phyloP scores from a whole-genome alignment of 2,888 invertebrate species.

The Heliconius erato region DNA sequence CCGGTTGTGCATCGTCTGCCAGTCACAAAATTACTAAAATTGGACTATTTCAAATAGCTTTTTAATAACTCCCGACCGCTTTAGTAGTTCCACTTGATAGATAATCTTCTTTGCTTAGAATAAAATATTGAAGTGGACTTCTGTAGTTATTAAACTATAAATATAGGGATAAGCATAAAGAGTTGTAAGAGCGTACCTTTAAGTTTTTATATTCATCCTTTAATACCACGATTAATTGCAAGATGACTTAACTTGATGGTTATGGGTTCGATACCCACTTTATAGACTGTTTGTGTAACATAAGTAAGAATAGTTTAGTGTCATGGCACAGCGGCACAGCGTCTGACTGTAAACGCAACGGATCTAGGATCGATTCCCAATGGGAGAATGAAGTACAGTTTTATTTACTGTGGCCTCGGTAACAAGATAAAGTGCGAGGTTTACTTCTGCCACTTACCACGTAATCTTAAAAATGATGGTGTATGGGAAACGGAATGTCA shows the following conservation, averaged over 20 bases:
- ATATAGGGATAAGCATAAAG: neutral
- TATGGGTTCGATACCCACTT: neutral
- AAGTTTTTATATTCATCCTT: neutral
- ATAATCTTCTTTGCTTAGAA: neutral
- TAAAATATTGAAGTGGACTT: neutral
- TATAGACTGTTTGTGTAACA: neutral
- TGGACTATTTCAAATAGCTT: neutral
- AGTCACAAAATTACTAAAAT: neutral
- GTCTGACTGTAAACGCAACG: neutral
- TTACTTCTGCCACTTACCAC: neutral
- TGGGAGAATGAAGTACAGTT: neutral
- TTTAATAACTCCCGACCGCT: neutral
- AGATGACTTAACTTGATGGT: neutral
- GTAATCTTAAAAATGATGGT: too few relatives aligned
- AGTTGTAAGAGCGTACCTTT: neutral
- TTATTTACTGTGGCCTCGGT: neutral
- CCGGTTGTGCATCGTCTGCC: too few relatives aligned
- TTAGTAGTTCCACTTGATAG: slow-evolving; percentile 4
- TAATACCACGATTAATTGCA: neutral
- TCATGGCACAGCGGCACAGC: neutral
- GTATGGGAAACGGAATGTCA: too few relatives aligned
- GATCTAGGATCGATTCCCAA: too few relatives aligned
- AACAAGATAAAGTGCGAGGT: neutral
- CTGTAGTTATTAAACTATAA: neutral
- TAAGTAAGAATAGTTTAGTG: too few relatives aligned